Evolutionary conservation across 2,113 vertebrate genomes (phyloP).

Genomic region (Polypterus bichir): DNA sequence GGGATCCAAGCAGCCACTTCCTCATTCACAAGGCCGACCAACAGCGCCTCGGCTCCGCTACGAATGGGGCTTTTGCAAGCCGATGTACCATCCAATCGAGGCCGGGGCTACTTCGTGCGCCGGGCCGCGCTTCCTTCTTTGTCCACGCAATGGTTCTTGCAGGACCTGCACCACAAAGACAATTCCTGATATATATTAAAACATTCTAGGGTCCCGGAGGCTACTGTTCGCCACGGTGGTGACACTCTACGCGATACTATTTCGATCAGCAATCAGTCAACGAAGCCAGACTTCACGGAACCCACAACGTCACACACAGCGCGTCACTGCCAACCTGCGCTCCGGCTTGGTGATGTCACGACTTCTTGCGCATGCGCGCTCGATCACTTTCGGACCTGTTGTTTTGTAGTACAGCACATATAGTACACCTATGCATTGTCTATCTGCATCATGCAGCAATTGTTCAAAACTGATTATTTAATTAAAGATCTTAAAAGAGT

Average conservation of each 20-base stretch:
- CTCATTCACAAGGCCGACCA: slow-evolving; percentile 2
- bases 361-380: too few species aligned
- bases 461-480: too few species aligned
- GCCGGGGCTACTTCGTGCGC: background rate
- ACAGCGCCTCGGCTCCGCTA: background rate
- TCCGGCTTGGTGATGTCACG: too few species aligned
- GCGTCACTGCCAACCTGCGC: too few species aligned
- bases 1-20: slow-evolving; percentile 1
- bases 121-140: background rate
- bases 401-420: too few species aligned
- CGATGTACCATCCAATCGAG: slow-evolving; percentile 1
- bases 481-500: too few species aligned
- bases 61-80: background rate
- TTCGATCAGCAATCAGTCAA: background rate
- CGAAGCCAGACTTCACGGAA: background rate
- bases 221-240: background rate
- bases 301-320: background rate
- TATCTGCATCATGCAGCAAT: too few species aligned
- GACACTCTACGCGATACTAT: background rate
- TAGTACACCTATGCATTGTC: too few species aligned
- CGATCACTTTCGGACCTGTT: too few species aligned
- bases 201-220: background rate
- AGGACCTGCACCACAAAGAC: background rate
- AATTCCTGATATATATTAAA: background rate
- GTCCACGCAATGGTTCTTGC: background rate